These are phyloP conservation scores for Vireo griseus DNA, from an alignment of 2,797 vertebrate species.

Conservation along the genomic window DNA sequence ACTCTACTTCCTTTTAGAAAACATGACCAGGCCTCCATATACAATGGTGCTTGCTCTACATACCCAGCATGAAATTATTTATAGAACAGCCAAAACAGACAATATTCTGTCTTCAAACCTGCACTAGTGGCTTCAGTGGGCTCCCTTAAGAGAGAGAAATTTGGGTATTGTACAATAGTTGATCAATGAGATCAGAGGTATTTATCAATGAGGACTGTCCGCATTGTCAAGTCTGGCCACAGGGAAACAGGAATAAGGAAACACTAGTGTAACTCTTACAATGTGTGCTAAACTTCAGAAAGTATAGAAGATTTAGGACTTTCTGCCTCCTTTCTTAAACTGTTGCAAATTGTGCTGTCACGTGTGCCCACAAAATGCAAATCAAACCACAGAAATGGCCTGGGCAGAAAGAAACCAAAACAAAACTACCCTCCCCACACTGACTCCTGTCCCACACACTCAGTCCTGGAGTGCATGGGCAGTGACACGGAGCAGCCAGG, in stretches of 20 bases:
- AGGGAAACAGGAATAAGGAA: not conserved
- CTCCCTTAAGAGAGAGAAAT: not conserved
- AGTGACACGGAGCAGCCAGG: not conserved
- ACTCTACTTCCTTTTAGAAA: not conserved
- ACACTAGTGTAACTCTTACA: not conserved
- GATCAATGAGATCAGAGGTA: not conserved
- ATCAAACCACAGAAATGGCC: not conserved
- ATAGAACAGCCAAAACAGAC: not conserved
- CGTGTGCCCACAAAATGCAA: not conserved
- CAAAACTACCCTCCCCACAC: rapidly evolving
- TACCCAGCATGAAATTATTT: not conserved
- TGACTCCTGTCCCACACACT: rapidly evolving
- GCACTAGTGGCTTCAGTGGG: not conserved
- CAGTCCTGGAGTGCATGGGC: not conserved
- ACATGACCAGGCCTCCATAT: not conserved
- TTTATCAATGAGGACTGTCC: not conserved
- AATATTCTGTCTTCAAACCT: not conserved
- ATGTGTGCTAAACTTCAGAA: not conserved
- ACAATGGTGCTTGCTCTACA: not conserved
- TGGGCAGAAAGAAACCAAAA: not conserved
- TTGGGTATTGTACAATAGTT: not conserved
- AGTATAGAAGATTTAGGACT: not conserved
- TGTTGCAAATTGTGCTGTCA: not conserved
- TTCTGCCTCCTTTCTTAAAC: not conserved
- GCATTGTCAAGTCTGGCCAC: not conserved